These are phyloP conservation scores for Sturmia bella DNA, from an alignment of 2,888 invertebrate genomes.

Conservation along the genomic window DNA sequence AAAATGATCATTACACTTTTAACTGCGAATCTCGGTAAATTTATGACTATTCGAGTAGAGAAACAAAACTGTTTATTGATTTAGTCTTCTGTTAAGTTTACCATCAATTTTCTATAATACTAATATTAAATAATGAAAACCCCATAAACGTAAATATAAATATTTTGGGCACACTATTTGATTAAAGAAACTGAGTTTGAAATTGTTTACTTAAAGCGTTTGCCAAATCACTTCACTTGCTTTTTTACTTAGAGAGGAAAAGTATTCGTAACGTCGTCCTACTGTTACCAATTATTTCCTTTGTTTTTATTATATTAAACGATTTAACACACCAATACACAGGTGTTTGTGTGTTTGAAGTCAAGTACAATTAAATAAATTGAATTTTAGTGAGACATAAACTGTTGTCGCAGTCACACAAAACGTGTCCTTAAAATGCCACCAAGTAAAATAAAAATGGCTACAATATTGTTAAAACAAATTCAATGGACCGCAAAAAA, in stretches of 20 bases:
- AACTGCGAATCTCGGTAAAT: no score
- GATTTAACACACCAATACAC: conserved; percentile 7
- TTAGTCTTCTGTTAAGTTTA: no score
- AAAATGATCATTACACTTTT: no score
- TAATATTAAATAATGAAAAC: no score
- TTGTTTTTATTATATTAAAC: conserved; percentile 24
- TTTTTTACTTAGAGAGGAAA: background rate
- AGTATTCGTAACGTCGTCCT: background rate
- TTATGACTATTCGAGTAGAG: no score
- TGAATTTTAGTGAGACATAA: conserved; percentile 58
- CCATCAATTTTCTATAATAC: no score
- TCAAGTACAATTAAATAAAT: conserved; percentile 47
- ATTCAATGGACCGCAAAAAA: conserved; percentile 51
- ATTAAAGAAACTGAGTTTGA: no score
- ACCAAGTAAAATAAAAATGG: conserved; percentile 41
- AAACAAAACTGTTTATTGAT: no score
- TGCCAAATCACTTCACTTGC: no score
- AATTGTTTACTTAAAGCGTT: no score
- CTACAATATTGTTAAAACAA: conserved; percentile 53
- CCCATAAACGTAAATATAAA: no score
- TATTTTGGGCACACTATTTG: no score
- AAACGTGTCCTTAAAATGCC: conserved; percentile 40
- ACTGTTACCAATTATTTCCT: conserved; percentile 20
- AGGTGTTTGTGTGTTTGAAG: conserved; percentile 2
- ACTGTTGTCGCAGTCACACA: conserved; percentile 37